Evolutionary conservation across 2,113 vertebrate species (phyloP), one percentile per base, ranked within the genome.

Genomic region (Saccopteryx leptura): DNA sequence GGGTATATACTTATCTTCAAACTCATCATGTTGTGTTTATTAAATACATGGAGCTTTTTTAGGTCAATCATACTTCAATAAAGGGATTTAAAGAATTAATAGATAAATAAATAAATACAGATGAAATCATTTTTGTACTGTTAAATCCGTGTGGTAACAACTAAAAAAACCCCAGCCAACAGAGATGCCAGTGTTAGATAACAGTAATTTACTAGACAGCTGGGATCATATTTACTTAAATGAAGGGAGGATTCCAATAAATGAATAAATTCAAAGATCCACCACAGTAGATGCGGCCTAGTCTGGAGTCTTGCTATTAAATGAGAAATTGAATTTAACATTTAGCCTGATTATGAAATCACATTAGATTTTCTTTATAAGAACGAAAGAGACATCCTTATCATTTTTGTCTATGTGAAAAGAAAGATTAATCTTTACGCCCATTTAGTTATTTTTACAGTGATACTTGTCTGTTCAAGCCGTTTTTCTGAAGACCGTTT

Each of bases 401-500:
- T 89, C 58, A 90, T 83, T 97, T 98, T 84, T 89, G 82, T 63
- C 39, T 58, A 48, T 85, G n/a, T 94, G 54, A 95, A 98, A 98
- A 97, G 82, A 97, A 98, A 97, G 88, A 97, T 95, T 93, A 90
- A 93, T 97, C 87, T 88, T 91, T 80, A 93, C 92, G 97, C 96
- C 91, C 86, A 82, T 96, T 98, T 98, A 97, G 97, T 85, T 98
- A 97, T 97, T 98, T 97, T 96, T 69, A 96, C 97, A 98, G 95
- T 89, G 94, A 96, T 97, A 95, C 86, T 93, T 96, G 81, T 94
- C 96, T 98, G 96, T 94, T 98, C 93, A 96, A 93, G 90, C 92
- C 74, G 7, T 98, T 98, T 98, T 98, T 91, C 97, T 96, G 88
- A 98, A 98, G 96, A 98, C 97, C 97, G 91, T 98, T 98, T 97